Base-by-base conservation (phyloP, 1,140 invertebrate species). In the Sitodiplosis mosellana region DNA sequence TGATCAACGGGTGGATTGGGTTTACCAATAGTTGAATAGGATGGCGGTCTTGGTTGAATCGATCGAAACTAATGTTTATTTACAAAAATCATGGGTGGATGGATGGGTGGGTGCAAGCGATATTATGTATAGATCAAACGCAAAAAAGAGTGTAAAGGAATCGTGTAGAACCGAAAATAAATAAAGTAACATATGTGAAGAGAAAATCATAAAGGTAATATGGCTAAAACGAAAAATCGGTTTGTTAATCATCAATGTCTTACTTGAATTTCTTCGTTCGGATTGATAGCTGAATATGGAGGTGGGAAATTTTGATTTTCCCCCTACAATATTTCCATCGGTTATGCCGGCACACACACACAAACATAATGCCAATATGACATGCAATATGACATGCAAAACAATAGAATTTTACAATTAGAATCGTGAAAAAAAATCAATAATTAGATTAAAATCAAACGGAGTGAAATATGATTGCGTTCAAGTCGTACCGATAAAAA, bases 401-500 rank as follows among this genome's bases (percentile, higher is more conserved):
- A 38, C 5, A 14, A n/a, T n/a, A n/a, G n/a, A n/a, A n/a, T n/a
- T n/a, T n/a, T n/a, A n/a, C n/a, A n/a, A n/a, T n/a, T n/a, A n/a
- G n/a, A n/a, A n/a, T n/a, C n/a, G n/a, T n/a, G 36, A 17, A n/a
- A n/a, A 38, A 38, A n/a, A 38, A 38, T 38, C 5, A 5, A n/a
- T 38, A 17, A 14, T 14, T 17, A 38, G 36, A 38, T 17, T n/a
- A 38, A 41, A 53, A 15, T 49, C 50, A 59, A n/a, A n/a, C n/a
- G n/a, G n/a, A n/a, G n/a, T n/a, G n/a, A n/a, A n/a, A n/a, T n/a
- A n/a, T n/a, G n/a, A n/a, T n/a, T n/a, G n/a, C n/a, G n/a, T n/a
- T n/a, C n/a, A n/a, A n/a, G n/a, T n/a, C 51, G 62, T 58, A 68
- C 73, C 60, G 73, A 68, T 22, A 74, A 60, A 48, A 76, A 76